These are phyloP conservation scores for Melanophora roralis DNA, from an alignment of 2,888 invertebrate genomes.

Conservation along the genomic window DNA sequence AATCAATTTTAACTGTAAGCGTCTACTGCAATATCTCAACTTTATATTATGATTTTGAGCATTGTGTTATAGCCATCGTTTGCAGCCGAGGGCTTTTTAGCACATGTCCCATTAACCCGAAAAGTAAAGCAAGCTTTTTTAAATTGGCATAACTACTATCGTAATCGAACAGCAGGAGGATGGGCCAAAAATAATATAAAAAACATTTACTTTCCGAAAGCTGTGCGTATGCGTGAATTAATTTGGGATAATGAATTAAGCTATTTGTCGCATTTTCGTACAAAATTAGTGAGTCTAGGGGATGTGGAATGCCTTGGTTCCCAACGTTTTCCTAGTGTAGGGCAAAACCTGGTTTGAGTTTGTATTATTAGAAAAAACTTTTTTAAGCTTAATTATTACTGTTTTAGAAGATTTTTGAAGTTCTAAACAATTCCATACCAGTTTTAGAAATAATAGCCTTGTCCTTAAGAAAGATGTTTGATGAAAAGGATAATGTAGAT, in stretches of 20 bases:
- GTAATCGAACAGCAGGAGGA: slow-evolving; percentile 56
- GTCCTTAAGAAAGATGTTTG: slow-evolving; percentile 38
- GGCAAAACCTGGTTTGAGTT: slow-evolving; percentile 46
- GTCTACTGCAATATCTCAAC: background rate
- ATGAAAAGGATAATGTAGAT: slow-evolving; percentile 26
- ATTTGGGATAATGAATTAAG: slow-evolving; percentile 64
- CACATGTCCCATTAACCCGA: slow-evolving; percentile 57
- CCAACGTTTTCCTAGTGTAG: slow-evolving; percentile 45
- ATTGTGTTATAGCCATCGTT: background rate
- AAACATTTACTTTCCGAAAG: slow-evolving; percentile 42
- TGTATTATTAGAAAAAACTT: too few species aligned
- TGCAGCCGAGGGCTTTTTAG: slow-evolving; percentile 25
- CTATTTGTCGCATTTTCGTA: slow-evolving; percentile 56
- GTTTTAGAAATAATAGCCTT: slow-evolving; percentile 33
- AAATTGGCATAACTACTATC: slow-evolving; percentile 58
- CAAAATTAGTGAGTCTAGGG: slow-evolving; percentile 37
- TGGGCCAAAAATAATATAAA: background rate
- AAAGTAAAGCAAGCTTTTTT: slow-evolving; percentile 54
- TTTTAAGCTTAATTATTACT: background rate
- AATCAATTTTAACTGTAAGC: slow-evolving; percentile 19
- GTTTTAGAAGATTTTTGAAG: slow-evolving; percentile 1
- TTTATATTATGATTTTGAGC: background rate
- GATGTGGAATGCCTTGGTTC: slow-evolving; percentile 54
- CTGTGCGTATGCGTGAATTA: slow-evolving; percentile 62
- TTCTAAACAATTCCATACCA: background rate